These are phyloP conservation scores for Conistra vaccinii DNA, from an alignment of 2,888 invertebrate genomes.

Conservation along the genomic window DNA sequence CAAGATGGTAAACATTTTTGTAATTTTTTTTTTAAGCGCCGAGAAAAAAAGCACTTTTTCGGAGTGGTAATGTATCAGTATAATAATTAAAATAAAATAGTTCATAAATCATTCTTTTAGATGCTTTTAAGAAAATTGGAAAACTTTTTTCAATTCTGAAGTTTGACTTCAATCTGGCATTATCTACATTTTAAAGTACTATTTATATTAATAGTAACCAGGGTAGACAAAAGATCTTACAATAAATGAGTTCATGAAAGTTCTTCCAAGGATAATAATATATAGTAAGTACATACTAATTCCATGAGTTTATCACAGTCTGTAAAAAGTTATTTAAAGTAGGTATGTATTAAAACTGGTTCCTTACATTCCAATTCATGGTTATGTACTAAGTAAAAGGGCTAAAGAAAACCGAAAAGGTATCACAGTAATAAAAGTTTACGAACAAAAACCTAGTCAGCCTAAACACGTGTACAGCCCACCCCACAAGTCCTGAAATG, in stretches of 20 bases:
- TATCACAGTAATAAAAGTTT: conserved; percentile 15
- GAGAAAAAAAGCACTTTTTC: background rate
- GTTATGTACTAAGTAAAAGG: background rate
- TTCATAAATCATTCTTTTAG: background rate
- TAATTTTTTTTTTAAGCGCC: background rate
- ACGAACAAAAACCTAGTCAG: conserved; percentile 12
- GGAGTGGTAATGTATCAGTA: background rate
- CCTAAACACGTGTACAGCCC: conserved; percentile 35
- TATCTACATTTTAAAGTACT: background rate
- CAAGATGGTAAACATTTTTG: background rate
- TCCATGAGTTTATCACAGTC: background rate
- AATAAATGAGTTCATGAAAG: background rate
- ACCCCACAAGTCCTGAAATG: conserved; percentile 38
- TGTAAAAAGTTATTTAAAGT: background rate
- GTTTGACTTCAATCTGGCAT: background rate
- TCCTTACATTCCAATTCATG: background rate
- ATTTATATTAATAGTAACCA: background rate
- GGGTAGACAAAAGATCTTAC: no score
- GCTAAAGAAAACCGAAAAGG: conserved; percentile 7
- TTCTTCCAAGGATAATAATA: background rate
- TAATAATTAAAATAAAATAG: background rate
- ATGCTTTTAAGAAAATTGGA: background rate
- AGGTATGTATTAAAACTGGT: background rate
- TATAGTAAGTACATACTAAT: background rate
- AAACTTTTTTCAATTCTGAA: background rate